phyloP scores from a whole-genome alignment of 2,113 vertebrate species.

The Microcebus griseorufus region DNA sequence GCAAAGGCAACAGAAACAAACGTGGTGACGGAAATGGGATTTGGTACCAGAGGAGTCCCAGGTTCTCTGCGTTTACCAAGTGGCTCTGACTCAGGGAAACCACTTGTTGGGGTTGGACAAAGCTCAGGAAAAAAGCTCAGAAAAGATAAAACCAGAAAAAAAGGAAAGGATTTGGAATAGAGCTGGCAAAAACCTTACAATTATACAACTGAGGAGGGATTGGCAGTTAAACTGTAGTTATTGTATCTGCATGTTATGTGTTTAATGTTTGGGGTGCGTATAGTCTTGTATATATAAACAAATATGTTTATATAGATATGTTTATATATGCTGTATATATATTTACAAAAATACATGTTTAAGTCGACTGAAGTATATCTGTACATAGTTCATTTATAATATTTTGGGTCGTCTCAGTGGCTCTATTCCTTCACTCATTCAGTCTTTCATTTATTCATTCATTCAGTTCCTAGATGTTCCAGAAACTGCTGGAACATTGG shows the following conservation, averaged over 20 bases:
- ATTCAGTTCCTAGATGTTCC: neutral
- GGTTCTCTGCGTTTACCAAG: neutral
- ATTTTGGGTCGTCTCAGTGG: neutral
- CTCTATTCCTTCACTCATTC: neutral
- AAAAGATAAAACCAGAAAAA: neutral
- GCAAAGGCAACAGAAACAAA: neutral
- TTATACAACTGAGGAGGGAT: neutral
- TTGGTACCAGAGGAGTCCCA: accelerated
- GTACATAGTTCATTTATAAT: neutral
- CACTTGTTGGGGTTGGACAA: neutral
- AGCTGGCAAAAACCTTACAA: neutral
- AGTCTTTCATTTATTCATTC: neutral
- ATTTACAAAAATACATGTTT: neutral
- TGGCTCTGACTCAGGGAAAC: neutral
- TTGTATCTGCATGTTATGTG: neutral
- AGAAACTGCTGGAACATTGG: neutral
- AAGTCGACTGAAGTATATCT: neutral
- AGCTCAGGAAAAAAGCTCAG: neutral
- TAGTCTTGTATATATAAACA: neutral
- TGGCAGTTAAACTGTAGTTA: neutral
- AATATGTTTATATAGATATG: neutral
- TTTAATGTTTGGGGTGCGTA: accelerated
- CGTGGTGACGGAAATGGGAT: neutral
- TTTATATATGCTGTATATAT: neutral
- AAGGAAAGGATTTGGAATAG: neutral